These are phyloP conservation scores for Candoia aspera DNA, from an alignment of 2,113 vertebrate genomes.

Conservation along the genomic window DNA sequence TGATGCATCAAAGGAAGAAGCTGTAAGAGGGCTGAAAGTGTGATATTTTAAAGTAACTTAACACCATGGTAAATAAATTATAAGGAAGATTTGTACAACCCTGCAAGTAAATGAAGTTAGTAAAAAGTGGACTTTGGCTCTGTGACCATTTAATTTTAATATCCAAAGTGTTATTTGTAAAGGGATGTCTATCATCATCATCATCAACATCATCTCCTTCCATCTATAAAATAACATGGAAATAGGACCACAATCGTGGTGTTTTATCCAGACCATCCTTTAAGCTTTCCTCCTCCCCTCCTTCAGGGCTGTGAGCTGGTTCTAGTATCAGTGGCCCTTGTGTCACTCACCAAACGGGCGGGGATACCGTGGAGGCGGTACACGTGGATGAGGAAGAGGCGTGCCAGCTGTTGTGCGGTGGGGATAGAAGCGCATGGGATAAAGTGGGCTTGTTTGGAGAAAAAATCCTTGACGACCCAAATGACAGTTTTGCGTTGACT, in stretches of 20 bases:
- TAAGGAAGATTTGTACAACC: slow-evolving; percentile 52
- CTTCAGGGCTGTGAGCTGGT: not conserved
- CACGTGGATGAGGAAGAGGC: no score
- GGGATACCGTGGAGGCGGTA: no score
- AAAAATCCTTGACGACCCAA: no score
- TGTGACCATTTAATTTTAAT: not conserved
- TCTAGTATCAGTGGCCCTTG: not conserved
- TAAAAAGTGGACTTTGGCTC: slow-evolving; percentile 4
- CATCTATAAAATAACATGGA: not conserved
- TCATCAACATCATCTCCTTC: not conserved
- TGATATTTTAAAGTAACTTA: slow-evolving; percentile 62
- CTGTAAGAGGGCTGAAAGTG: slow-evolving; percentile 41
- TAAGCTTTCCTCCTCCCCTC: not conserved
- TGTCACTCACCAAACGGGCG: no score
- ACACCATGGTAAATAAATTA: slow-evolving; percentile 64
- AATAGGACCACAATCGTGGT: not conserved
- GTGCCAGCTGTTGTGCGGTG: no score
- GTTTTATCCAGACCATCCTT: not conserved
- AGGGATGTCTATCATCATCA: not conserved
- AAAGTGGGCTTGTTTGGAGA: no score
- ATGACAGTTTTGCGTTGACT: no score
- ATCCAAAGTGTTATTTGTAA: not conserved
- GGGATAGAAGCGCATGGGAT: no score
- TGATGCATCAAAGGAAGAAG: slow-evolving; percentile 48
- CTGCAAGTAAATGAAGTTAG: slow-evolving; percentile 28